Evolutionary conservation across 2,888 invertebrate genomes (phyloP), one percentile per base, ranked within the genome.

Genomic region (Palloptera scutellata): DNA sequence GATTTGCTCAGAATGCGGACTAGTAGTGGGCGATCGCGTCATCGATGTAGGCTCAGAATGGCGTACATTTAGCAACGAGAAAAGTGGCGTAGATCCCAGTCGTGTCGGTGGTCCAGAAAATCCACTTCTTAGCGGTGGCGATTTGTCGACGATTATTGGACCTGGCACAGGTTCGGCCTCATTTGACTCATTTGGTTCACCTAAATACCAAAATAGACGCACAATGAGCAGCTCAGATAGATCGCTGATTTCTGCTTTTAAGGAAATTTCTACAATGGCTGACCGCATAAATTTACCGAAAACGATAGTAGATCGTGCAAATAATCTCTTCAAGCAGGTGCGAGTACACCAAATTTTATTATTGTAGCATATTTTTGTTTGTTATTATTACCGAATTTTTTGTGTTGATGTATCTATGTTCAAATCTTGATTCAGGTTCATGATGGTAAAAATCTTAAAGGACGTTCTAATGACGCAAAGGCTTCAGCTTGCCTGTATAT

Each of bases 11-110:
- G 97, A 97, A 87, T 99, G 99, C 87, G 99, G 99, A n/a, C 89
- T 99, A 68, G 99, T 99, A 61, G 98, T 99, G 30, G 99, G 99
- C 13, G 99, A 99, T 87, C 96, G 98, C 82, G 97, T 99, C 1
- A 97, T 99, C 74, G 99, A 99, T 86, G 99, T 99, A n/a, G 98
- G 99, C 45, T 98, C 98, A 4, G 99, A 99, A 86, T 99, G 99
- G 99, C 90, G 99, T 83, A 99, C 98, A 69, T 99, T 99, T 86
- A 97, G 97, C 81, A 99, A 98, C 84, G 99, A 99, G 83, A 98
- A 97, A 81, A 92, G 93, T 64, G 94, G 96, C 10, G 95, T 95
- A 0, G 99, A 99, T 86, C 98, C 98, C 5, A 97, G 97, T 86
- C 97, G 99, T 93, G 99, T 99, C 72, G 99, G 99, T 87, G 98